These are phyloP conservation scores for Thinocorus orbignyianus DNA, from an alignment of 2,113 vertebrate species.

Conservation along the genomic window DNA sequence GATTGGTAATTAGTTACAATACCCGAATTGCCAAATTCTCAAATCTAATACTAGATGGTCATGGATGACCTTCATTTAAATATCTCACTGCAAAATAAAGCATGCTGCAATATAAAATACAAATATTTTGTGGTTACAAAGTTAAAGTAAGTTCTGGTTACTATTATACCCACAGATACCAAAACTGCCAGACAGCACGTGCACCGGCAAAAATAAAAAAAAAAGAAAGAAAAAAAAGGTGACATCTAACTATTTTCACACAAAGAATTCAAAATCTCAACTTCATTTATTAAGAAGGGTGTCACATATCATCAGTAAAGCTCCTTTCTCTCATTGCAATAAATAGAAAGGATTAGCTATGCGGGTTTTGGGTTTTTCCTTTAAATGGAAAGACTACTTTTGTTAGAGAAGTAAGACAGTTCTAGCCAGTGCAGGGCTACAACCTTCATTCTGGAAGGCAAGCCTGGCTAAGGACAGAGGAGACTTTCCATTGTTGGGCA, in stretches of 20 bases:
- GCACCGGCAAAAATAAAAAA: neutral
- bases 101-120: neutral
- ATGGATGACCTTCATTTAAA: neutral
- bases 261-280: neutral
- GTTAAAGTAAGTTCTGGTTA: neutral
- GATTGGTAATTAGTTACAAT: neutral
- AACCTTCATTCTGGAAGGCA: neutral
- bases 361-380: neutral
- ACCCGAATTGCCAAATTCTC: neutral
- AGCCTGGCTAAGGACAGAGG: neutral
- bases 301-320: neutral
- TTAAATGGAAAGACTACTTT: neutral
- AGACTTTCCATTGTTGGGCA: neutral
- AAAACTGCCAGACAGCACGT: neutral
- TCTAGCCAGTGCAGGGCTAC: fast-evolving
- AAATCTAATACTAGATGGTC: neutral
- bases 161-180: neutral
- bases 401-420: neutral
- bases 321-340: neutral
- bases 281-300: neutral
- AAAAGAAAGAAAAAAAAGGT: neutral
- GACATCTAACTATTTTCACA: neutral
- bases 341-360: neutral
- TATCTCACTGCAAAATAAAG: neutral
- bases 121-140: neutral